These are phyloP conservation scores for Trogon surrucura DNA, from an alignment of 2,113 vertebrate species.

Conservation along the genomic window DNA sequence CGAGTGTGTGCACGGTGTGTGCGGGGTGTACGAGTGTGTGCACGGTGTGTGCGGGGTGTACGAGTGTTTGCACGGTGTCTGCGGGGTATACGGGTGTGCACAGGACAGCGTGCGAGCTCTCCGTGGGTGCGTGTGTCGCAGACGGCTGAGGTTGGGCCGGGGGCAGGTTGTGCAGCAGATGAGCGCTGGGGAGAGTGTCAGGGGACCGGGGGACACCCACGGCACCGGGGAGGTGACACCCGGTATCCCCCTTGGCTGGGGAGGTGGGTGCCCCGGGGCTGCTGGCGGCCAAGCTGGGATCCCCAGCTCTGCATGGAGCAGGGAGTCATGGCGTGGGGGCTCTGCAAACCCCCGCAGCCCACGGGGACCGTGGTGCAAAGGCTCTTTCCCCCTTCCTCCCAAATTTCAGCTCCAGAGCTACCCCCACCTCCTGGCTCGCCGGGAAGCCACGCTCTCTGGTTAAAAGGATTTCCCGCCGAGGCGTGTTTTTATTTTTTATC, in stretches of 20 bases:
- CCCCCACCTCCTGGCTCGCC: neutral
- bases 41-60: neutral
- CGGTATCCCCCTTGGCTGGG: rapidly evolving
- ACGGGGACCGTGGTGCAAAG: neutral
- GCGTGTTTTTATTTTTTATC: neutral
- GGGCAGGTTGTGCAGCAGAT: neutral
- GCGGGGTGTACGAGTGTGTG: too few species aligned
- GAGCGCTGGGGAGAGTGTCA: too few species aligned
- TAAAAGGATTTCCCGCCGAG: neutral
- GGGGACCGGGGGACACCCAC: rapidly evolving
- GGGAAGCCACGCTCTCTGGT: neutral
- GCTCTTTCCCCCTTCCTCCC: neutral
- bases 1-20: too few species aligned
- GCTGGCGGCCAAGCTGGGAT: neutral
- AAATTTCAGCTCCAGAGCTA: neutral
- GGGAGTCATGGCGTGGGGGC: neutral
- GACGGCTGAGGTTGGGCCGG: neutral
- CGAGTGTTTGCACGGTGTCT: neutral
- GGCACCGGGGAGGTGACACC: neutral
- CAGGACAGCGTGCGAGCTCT: neutral
- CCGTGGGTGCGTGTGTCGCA: neutral
- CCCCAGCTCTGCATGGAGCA: neutral
- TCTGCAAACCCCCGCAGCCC: neutral
- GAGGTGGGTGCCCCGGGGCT: rapidly evolving
- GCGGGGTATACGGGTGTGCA: neutral